These are phyloP conservation scores for Montifringilla adamsi DNA, from an alignment of 2,113 vertebrate genomes.

Conservation along the genomic window DNA sequence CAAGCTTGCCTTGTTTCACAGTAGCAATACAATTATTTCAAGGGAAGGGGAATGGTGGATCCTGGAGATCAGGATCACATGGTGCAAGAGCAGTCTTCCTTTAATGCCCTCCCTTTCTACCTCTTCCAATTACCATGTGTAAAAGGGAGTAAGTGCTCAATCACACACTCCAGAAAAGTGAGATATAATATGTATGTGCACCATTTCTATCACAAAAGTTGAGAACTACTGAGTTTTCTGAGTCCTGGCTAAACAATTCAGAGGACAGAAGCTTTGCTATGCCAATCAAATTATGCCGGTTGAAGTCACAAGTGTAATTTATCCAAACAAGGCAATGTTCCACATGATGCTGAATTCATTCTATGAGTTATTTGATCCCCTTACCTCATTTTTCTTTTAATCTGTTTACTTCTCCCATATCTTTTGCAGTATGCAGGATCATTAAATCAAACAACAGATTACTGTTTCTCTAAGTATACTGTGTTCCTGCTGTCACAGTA, in stretches of 20 bases:
- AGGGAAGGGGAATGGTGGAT: background rate
- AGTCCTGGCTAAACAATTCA: background rate
- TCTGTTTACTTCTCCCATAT: background rate
- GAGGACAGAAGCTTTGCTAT: background rate
- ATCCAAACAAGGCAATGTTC: background rate
- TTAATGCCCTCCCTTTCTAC: background rate
- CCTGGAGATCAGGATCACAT: background rate
- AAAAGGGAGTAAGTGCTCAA: background rate
- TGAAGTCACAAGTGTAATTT: background rate
- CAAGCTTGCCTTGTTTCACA: background rate
- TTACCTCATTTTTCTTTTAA: background rate
- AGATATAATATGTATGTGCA: fast-evolving
- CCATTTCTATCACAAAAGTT: background rate
- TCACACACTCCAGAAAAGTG: background rate
- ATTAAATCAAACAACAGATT: background rate
- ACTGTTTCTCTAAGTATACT: background rate
- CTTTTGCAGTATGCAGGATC: background rate
- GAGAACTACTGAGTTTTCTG: background rate
- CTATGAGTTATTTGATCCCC: background rate
- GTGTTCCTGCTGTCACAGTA: background rate
- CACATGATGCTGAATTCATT: background rate
- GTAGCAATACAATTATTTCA: background rate
- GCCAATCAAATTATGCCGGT: background rate
- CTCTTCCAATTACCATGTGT: background rate
- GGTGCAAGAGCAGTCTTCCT: background rate